Base-by-base conservation (phyloP, 2,888 invertebrate genomes). In the Cepaea hortensis region DNA sequence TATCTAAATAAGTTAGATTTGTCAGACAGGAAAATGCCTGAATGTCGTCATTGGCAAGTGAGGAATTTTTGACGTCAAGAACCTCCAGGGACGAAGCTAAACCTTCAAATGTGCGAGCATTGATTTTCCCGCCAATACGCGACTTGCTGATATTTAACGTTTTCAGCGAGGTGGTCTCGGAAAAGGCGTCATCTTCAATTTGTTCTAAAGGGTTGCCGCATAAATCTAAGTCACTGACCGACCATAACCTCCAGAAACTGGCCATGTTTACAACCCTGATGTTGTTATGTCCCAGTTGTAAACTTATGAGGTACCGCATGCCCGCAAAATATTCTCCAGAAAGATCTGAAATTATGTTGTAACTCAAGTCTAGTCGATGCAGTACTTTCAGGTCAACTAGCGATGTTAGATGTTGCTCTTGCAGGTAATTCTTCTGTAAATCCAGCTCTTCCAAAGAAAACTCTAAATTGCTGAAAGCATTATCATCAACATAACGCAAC, bases 401-500 rank as follows among this genome's bases (percentile, higher is more conserved):
- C 0, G 85, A 85, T 11, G n/a, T 5, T 7, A 85, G 73, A 20
- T 80, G 73, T 20, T 81, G 20, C 46, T 85, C 72, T 11, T 6
- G 70, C 6, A 85, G 6, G 2, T 55, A 7, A 62, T 85, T 85
- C 2, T n/a, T 46, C 18, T 61, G 18, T 20, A 85, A 20, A 50
- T 73, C 62, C 15, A 85, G 81, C 15, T 72, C 85, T 46, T 85
- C 85, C 62, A 85, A 20, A 20, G 35, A 72, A 35, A 80, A 85
- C n/a, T 85, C 85, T 46, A 85, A 81, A 48, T 85, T 85, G 18
- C 72, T 61, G 23, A 85, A 81, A 9, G 85, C 81, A 20, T 68
- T n/a, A 4, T 18, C 48, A 0, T 80, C 70, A 35, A 81, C 61
- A 68, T 72, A 62, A 9, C 70, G 11, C 70, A 85, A 6, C 62